Percentiles rank a stretch among this genome's conserved stretches.
phyloP scores from a whole-genome alignment of 2,888 invertebrate genomes.

The Acrobasis consociella region DNA sequence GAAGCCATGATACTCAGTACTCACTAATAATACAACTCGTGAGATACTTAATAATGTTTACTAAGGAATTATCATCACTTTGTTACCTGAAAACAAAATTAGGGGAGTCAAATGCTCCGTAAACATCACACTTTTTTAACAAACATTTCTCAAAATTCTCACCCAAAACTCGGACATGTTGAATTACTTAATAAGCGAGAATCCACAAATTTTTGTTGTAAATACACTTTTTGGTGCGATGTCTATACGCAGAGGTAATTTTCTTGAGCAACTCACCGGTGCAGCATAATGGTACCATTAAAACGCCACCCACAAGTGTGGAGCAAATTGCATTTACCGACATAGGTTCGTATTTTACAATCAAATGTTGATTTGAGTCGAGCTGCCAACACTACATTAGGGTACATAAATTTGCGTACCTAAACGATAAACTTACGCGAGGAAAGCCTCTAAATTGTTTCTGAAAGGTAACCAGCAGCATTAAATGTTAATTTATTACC shows the following conservation, averaged over 20 bases:
- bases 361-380: constrained; percentile 77
- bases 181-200: constrained; percentile 33
- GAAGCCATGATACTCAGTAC: constrained; percentile 2
- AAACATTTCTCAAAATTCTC: constrained; percentile 32
- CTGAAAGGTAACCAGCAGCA: constrained; percentile 56
- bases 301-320: constrained; percentile 78
- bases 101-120: constrained; percentile 13
- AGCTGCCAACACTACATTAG: constrained; percentile 72
- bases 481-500: constrained; percentile 64
- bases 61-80: constrained; percentile 9
- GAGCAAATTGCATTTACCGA: constrained; percentile 76
- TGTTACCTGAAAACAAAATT: constrained; percentile 14
- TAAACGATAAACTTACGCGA: constrained; percentile 66
- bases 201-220: constrained; percentile 52
- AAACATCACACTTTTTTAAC: constrained; percentile 24
- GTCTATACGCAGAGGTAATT: constrained; percentile 64
- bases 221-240: constrained; percentile 48
- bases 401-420: constrained; percentile 74
- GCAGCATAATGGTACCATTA: constrained; percentile 73
- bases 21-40: constrained; percentile 18
- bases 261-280: constrained; percentile 72
- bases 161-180: constrained; percentile 30
- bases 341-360: constrained; percentile 74
- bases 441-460: constrained; percentile 64
- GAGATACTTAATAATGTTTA: constrained; percentile 24